A percentile compares a stretch with the other conserved stretches of the same genome.
phyloP scores from a whole-genome alignment of 1,140 invertebrate species.

The Scylla paramamosain region DNA sequence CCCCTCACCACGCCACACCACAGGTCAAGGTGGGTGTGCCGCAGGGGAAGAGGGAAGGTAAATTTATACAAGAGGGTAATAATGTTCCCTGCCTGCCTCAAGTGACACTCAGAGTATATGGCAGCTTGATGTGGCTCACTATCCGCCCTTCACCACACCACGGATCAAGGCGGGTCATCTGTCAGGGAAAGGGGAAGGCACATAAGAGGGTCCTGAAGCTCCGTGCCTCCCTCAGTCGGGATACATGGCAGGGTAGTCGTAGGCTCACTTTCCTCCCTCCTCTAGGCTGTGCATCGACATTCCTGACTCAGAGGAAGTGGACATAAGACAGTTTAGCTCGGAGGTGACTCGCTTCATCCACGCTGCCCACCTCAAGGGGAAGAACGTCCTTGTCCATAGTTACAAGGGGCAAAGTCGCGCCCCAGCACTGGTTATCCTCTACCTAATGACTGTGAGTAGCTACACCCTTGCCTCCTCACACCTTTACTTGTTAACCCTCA shows the following conservation, averaged over 20 bases:
- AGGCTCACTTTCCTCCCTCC: background rate
- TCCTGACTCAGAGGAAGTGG: background rate
- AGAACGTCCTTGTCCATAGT: conserved; percentile 50
- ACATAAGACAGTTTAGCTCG: conserved; percentile 33
- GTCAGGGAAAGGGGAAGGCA: background rate
- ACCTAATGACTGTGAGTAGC: conserved; percentile 45
- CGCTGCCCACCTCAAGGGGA: background rate
- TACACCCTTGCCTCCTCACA: background rate
- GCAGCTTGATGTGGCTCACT: too few relatives aligned
- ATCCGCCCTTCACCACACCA: conserved; percentile 62
- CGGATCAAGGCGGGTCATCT: conserved; percentile 34
- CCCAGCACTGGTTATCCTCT: conserved; percentile 37
- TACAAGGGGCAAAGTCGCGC: conserved; percentile 48
- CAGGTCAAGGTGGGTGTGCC: conserved; percentile 55
- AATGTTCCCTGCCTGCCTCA: too few relatives aligned
- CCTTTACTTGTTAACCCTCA: background rate
- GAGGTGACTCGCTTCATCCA: conserved; percentile 57
- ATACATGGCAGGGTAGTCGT: background rate
- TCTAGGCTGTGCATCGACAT: conserved; percentile 61
- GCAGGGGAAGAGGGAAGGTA: background rate
- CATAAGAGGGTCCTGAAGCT: background rate
- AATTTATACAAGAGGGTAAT: too few relatives aligned
- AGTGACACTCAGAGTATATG: too few relatives aligned
- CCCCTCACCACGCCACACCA: conserved; percentile 67
- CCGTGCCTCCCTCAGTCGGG: background rate